Base-by-base conservation (phyloP, 2,797 vertebrate species). In the Hypotaenidia philippensis region DNA sequence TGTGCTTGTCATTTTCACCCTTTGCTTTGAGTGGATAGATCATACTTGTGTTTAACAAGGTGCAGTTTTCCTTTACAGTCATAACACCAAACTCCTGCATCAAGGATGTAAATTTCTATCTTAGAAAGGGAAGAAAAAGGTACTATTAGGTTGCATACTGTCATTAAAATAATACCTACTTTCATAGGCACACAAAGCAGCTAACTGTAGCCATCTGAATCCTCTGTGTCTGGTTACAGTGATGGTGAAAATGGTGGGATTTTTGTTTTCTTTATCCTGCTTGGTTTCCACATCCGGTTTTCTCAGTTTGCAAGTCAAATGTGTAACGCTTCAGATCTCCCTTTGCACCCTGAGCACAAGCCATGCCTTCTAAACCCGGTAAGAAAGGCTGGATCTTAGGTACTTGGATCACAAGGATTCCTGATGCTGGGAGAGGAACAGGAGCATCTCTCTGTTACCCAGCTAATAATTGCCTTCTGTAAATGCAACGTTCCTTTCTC, bases 1-100 rank as follows among this genome's bases (percentile, higher is more conserved):
- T 69, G 47, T 57, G 55, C 41, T 89, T 83, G 68, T 95, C 63
- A 78, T 89, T 96, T 92, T 92, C 70, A 68, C 80, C 79, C 38
- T 77, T 83, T 94, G 70, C 90, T 90, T 94, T 84, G 69, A 55
- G 49, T 72, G 52, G 74, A 75, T 96, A 92, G 96, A 93, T 90
- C 36, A 34, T 45, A 14, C 29, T 22, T 26, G 47, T 82, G 36
- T 82, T 82, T 91, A 76, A 96, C 87, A 63, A 83, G 61, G 57
- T 89, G n/a, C 47, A 81, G 64, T 74, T 68, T 78, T 82, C 47
- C 44, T 8, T 80, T 92, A n/a, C 13, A 74, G 53, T 45, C 27
- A 34, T 87, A 84, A 84, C 50, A 77, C 5, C n/a, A 65, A 93
- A 66, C 22, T 71, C 47, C 38, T 78, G 25, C 65, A 77, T 90